Conservation (phyloP, 2,888 invertebrate species). For the Latheticus oryzae region DNA sequence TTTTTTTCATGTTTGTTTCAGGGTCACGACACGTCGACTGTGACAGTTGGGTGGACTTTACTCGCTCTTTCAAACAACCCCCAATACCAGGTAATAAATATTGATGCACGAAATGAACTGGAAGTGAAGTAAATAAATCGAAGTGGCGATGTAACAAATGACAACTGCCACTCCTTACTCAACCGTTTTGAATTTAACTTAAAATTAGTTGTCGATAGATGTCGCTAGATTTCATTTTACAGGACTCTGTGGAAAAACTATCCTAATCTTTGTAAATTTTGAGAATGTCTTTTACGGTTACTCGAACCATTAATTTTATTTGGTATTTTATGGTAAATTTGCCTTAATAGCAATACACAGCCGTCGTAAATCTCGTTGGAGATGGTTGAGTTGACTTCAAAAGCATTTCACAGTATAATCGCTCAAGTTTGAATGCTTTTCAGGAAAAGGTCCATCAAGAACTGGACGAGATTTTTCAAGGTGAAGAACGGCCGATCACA, state of each 20-base stretch:
- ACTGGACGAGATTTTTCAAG: conserved; percentile 57
- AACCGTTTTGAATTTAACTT: no score
- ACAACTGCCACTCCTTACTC: conserved; percentile 28
- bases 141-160: conserved; percentile 30
- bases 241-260: no score
- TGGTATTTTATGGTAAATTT: conserved; percentile 29
- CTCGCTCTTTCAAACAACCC: conserved; percentile 61
- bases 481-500: conserved; percentile 54
- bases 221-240: conserved; percentile 10
- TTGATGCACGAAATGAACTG: conserved; percentile 33
- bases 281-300: conserved; percentile 21
- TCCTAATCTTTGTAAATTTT: conserved; percentile 28
- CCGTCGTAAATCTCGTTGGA: conserved; percentile 10
- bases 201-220: no score
- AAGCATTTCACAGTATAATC: conserved; percentile 2
- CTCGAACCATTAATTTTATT: conserved; percentile 23
- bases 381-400: conserved; percentile 12
- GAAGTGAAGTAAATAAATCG: conserved; percentile 38
- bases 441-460: conserved; percentile 60
- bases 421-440: conserved; percentile 27
- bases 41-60: conserved; percentile 60
- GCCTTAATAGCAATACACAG: conserved; percentile 23
- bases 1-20: conserved; percentile 46
- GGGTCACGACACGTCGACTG: conserved; percentile 64
- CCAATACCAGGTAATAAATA: conserved; percentile 58